phyloP scores from a whole-genome alignment of 1,140 invertebrate genomes.

The Bombyx mori region ASM3026992v2 NC_085107.1:3012001-3012500 shows the following conservation, averaged over 20 bases:
- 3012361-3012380: constrained; percentile 97
- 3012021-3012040: no score
- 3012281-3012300: constrained; percentile 96
- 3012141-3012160: background rate
- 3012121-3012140: background rate
- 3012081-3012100: no score
- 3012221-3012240: background rate
- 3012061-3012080: no score
- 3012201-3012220: background rate
- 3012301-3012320: constrained; percentile 99
- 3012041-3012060: no score
- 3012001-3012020: no score
- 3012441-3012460: constrained; percentile 99
- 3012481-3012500: background rate
- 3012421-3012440: constrained; percentile 95
- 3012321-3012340: constrained; percentile 93
- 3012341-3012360: constrained; percentile 98
- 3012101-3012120: no score
- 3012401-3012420: constrained; percentile 96
- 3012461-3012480: constrained; percentile 71
- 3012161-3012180: background rate
- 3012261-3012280: constrained; percentile 89
- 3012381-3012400: constrained; percentile 96
- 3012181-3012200: background rate
- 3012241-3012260: background rate